Evolutionary conservation across 2,888 invertebrate genomes (phyloP), one percentile per base, ranked within the genome.

Genomic region (Cheilosia grossa): DNA sequence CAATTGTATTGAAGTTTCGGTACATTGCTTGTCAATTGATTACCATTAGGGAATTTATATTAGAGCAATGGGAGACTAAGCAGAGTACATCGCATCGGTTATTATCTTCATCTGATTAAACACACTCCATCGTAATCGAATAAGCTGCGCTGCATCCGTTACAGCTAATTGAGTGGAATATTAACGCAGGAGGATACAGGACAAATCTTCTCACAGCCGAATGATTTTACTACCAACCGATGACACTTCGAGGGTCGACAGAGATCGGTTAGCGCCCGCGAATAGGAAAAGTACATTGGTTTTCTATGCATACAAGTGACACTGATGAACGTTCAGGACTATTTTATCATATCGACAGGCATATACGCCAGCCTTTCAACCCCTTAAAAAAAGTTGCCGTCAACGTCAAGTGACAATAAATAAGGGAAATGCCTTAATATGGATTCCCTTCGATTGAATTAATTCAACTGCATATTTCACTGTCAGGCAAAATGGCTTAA

Each of bases 81-180:
- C 70, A 9, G 40, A 15, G 42, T 53, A 44, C 17, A 56, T 72
- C 61, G 61, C 72, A 73, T 63, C 73, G 63, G 21, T 73, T 73
- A 54, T 63, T 73, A n/a, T 33, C 61, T 53, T 73, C 73, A 63
- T 63, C 53, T 67, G 67, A 53, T 53, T 59, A 53, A 67, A 67
- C 51, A 61, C 53, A 44, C 63, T 49, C 33, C 37, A 21, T 30
- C 13, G 30, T 77, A 67, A 67, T 77, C 58, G 42, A 42, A 69
- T 59, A 67, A 67, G 30, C 40, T 59, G 44, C 59, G 44, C 59
- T 59, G 75, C 67, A 67, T 67, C 59, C 42, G 75, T 59, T 77
- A 51, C 67, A 40, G 49, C 58, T 77, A 67, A 67, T 77, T 53
- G 67, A 51, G 59, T 67, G 67, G 75, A 77, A 77, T 67, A 51